These are phyloP conservation scores for Laothoe populi DNA, from an alignment of 2,888 invertebrate species.

Conservation along the genomic window DNA sequence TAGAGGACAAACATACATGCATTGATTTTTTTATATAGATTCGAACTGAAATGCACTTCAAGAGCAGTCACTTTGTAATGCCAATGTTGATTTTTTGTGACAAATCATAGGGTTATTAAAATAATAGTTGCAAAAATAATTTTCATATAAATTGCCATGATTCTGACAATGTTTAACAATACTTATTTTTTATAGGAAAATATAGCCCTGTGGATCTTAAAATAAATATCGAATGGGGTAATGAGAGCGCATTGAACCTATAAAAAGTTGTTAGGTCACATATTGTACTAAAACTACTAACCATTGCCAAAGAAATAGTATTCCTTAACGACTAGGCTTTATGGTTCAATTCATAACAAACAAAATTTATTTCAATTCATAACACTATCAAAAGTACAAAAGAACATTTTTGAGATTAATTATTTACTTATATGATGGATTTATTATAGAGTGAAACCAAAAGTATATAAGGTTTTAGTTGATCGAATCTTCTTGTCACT, in stretches of 20 bases:
- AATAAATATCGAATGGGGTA: slow-evolving; percentile 1
- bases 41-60: too few species aligned
- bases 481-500: too few species aligned
- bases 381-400: neutral
- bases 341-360: neutral
- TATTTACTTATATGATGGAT: neutral
- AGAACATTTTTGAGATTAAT: neutral
- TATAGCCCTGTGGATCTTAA: neutral
- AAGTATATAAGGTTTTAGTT: too few species aligned
- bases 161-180: neutral
- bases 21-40: too few species aligned
- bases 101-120: too few species aligned
- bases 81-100: too few species aligned
- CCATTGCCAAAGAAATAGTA: neutral
- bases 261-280: slow-evolving; percentile 6
- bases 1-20: too few species aligned
- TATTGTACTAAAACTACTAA: neutral
- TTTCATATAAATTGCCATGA: too few species aligned
- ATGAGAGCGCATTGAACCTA: neutral
- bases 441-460: too few species aligned
- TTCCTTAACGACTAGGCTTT: neutral
- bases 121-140: too few species aligned
- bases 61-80: too few species aligned
- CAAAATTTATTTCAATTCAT: neutral
- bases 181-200: neutral